These are phyloP conservation scores for Hirundo rustica DNA, from an alignment of 2,797 vertebrate species.

Conservation along the genomic window DNA sequence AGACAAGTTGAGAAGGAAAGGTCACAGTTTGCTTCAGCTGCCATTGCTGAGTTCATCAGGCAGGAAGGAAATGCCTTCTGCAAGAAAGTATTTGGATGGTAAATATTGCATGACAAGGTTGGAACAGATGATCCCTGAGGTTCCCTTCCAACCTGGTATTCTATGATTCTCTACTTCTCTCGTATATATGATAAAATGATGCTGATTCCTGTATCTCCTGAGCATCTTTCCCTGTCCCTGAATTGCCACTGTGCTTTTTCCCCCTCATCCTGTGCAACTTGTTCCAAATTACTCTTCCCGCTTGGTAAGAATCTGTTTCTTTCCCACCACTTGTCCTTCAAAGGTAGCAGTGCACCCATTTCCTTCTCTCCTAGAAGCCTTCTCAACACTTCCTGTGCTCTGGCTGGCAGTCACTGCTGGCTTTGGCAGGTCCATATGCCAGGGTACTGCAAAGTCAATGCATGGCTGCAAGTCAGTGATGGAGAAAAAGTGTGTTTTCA, in stretches of 20 bases:
- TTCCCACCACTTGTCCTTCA: neutral
- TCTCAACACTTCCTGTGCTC: neutral
- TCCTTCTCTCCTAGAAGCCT: neutral
- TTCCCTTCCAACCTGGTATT: neutral
- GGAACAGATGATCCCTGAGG: neutral
- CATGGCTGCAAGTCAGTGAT: neutral
- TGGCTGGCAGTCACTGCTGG: neutral
- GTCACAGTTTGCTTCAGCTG: neutral
- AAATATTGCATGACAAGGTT: neutral
- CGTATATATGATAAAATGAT: neutral
- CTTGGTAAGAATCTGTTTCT: neutral
- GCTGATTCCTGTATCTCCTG: neutral
- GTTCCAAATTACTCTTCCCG: neutral
- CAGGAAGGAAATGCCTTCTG: slow-evolving; percentile 16
- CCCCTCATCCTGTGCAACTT: neutral
- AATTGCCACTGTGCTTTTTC: neutral
- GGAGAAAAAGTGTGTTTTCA: neutral
- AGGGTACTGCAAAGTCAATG: neutral
- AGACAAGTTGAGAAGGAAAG: slow-evolving; percentile 16
- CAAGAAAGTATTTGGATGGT: neutral
- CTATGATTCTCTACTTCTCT: neutral
- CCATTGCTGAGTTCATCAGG: neutral
- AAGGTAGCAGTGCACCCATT: neutral
- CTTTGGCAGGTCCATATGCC: neutral
- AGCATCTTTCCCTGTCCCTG: neutral